These are phyloP conservation scores for Loxodonta africana DNA, from an alignment of 2,113 vertebrate species.

Conservation along the genomic window DNA sequence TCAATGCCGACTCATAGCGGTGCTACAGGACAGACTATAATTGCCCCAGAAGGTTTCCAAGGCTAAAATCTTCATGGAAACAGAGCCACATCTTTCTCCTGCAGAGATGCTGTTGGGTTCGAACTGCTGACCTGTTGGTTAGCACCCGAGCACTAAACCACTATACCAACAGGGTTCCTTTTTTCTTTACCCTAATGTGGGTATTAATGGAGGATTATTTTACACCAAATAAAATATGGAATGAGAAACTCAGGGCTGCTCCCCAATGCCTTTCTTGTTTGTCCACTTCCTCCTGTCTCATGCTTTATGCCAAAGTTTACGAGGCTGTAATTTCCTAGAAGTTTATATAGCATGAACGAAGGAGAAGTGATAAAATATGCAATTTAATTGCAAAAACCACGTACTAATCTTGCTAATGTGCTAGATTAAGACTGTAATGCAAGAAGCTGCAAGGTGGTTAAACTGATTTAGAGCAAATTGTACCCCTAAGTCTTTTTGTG, in stretches of 20 bases:
- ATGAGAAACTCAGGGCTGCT: constrained; percentile 12
- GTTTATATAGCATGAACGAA: constrained; percentile 89
- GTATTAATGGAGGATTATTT: constrained; percentile 56
- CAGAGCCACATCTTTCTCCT: too few species aligned
- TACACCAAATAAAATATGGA: constrained; percentile 43
- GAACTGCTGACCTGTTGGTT: too few species aligned
- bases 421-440: constrained; percentile 85
- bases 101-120: too few species aligned
- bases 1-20: too few species aligned
- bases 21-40: too few species aligned
- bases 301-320: constrained; percentile 83
- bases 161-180: too few species aligned
- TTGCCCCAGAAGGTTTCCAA: too few species aligned
- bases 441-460: constrained; percentile 86
- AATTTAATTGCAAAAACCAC: constrained; percentile 87
- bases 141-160: too few species aligned
- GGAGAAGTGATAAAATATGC: constrained; percentile 89
- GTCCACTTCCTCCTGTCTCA: constrained; percentile 79
- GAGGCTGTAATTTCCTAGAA: constrained; percentile 86
- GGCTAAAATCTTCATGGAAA: too few species aligned
- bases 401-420: constrained; percentile 88
- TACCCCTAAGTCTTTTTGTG: constrained; percentile 78
- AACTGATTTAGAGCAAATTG: constrained; percentile 85
- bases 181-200: constrained; percentile 4
- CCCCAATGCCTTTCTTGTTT: constrained; percentile 72